Evolutionary conservation across 2,888 invertebrate genomes (phyloP).

Genomic region (Trissolcus brochymenae): DNA sequence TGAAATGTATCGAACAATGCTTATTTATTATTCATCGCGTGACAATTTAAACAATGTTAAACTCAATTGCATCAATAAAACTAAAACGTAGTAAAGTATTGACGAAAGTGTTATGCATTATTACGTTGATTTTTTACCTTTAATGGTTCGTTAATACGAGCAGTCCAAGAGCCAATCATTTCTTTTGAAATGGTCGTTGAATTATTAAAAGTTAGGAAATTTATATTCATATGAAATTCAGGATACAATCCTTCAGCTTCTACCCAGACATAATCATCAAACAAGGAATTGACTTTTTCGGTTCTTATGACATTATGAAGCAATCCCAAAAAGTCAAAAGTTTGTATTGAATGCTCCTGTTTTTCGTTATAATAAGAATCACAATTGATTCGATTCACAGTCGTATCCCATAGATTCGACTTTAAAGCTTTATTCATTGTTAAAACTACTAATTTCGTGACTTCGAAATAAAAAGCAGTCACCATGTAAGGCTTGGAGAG

Average conservation of each 20-base stretch:
- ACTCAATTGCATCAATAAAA: no score
- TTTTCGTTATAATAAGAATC: conserved; percentile 74
- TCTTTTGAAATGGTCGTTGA: conserved; percentile 85
- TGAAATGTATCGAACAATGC: no score
- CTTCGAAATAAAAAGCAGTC: conserved; percentile 90
- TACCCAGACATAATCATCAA: conserved; percentile 67
- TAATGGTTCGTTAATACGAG: conserved; percentile 84
- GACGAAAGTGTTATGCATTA: no score
- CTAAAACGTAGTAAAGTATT: no score
- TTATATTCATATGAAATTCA: conserved; percentile 65
- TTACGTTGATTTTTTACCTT: no score
- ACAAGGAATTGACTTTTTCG: conserved; percentile 63
- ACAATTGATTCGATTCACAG: conserved; percentile 86
- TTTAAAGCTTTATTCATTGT: conserved; percentile 70
- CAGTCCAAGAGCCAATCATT: conserved; percentile 85
- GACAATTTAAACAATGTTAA: no score
- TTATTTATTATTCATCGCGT: no score
- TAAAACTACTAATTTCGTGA: conserved; percentile 74
- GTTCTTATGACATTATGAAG: conserved; percentile 56
- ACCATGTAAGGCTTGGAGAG: conserved; percentile 62
- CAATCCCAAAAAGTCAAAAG: conserved; percentile 79
- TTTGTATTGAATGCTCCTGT: conserved; percentile 79
- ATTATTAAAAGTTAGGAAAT: conserved; percentile 81
- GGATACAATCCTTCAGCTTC: conserved; percentile 68
- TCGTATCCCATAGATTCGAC: conserved; percentile 84